These are phyloP conservation scores for Brachionus paranguensis DNA, from an alignment of 1,140 invertebrate species.

Conservation along the genomic window DNA sequence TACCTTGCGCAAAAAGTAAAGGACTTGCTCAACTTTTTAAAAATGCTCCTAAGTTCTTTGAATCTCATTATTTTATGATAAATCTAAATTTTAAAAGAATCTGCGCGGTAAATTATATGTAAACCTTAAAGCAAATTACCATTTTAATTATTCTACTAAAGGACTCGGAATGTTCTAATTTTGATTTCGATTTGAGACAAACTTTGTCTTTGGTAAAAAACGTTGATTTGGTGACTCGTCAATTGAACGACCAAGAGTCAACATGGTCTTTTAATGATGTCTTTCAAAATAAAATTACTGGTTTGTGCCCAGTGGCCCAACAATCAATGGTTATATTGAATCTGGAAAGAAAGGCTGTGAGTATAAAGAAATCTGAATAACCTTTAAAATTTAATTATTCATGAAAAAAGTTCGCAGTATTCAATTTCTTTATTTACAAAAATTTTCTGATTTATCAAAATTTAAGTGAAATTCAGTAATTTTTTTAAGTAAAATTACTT, in stretches of 20 bases:
- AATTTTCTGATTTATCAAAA: too few relatives aligned
- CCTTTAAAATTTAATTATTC: too few relatives aligned
- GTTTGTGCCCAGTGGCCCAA: neutral
- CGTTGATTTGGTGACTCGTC: neutral
- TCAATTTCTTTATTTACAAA: neutral
- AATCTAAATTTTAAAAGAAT: conserved; percentile 74
- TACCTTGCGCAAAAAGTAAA: conserved; percentile 68
- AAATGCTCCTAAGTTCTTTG: conserved; percentile 83
- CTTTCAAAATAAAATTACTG: conserved; percentile 14
- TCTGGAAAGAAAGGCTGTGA: neutral
- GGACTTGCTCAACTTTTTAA: conserved; percentile 65
- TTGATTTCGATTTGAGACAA: neutral
- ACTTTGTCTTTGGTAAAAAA: conserved; percentile 27
- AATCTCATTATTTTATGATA: conserved; percentile 85
- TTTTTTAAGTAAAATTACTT: too few relatives aligned
- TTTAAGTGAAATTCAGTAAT: too few relatives aligned
- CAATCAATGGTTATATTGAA: neutral
- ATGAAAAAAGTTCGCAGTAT: neutral
- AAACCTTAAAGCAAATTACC: neutral
- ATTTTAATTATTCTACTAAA: neutral
- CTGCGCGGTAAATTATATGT: conserved; percentile 60
- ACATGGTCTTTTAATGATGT: neutral
- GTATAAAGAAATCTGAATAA: neutral
- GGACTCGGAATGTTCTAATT: neutral
- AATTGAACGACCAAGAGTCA: neutral